Evolutionary conservation across 23 tunicate species (phyloP).

Genomic region (Aplidium turbinatum): DNA sequence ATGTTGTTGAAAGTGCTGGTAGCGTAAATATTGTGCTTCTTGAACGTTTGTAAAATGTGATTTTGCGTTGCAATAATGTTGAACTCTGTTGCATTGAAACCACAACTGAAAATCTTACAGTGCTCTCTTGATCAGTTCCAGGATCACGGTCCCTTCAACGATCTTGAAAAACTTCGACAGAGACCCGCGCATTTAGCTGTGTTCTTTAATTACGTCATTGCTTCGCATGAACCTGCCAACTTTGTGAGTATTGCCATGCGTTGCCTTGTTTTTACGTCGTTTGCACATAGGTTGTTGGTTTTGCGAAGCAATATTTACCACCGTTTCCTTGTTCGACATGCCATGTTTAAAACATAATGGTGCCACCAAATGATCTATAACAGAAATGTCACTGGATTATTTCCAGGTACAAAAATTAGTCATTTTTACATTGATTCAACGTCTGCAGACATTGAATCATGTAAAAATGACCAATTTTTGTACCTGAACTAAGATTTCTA

Average conservation of each 20-base stretch:
- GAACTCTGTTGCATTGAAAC: background rate
- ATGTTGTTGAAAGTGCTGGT: too few relatives aligned
- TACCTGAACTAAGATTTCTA: too few relatives aligned
- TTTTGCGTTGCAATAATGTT: background rate
- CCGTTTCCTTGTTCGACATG: background rate
- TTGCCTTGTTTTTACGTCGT: background rate
- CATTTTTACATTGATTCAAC: too few relatives aligned
- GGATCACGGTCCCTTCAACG: constrained; percentile 80
- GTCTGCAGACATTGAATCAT: too few relatives aligned
- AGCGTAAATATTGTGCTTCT: too few relatives aligned
- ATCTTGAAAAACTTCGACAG: constrained; percentile 47
- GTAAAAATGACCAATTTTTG: too few relatives aligned
- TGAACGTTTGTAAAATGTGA: too few relatives aligned
- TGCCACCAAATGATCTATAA: too few relatives aligned
- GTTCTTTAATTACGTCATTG: constrained; percentile 69
- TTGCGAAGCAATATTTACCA: too few relatives aligned
- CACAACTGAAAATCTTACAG: background rate
- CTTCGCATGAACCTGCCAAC: constrained; percentile 46
- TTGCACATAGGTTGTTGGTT: background rate
- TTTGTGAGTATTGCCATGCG: constrained; percentile 44
- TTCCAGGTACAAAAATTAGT: too few relatives aligned
- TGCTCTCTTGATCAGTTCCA: constrained; percentile 23
- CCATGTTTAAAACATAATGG: too few relatives aligned
- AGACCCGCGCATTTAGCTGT: constrained; percentile 81
- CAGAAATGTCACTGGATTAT: too few relatives aligned